These are phyloP conservation scores for Chromobotia macracanthus DNA, from an alignment of 2,797 vertebrate genomes.

Conservation along the genomic window DNA sequence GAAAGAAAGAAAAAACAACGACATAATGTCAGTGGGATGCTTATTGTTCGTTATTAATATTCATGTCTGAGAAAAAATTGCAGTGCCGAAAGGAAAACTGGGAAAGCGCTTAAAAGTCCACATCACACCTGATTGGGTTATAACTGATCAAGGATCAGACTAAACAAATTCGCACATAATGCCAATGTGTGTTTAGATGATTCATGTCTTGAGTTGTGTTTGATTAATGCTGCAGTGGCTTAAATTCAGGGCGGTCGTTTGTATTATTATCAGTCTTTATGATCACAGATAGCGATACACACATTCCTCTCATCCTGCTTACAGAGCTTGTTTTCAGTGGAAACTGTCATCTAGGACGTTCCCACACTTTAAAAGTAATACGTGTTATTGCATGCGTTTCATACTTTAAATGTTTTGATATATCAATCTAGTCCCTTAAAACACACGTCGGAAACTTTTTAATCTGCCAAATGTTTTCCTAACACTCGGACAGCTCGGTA, in stretches of 20 bases:
- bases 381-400: background rate
- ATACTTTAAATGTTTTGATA: background rate
- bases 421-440: background rate
- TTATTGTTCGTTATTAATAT: slow-evolving; percentile 64
- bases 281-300: background rate
- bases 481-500: background rate
- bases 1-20: slow-evolving; percentile 52
- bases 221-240: background rate
- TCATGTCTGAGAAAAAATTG: background rate
- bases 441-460: background rate
- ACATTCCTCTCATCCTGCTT: background rate
- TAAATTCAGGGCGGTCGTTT: background rate
- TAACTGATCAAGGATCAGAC: background rate
- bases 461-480: background rate
- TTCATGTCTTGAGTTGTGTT: slow-evolving; percentile 1
- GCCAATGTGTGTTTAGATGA: background rate
- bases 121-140: slow-evolving; percentile 33
- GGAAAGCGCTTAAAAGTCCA: slow-evolving; percentile 36
- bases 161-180: background rate
- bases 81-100: background rate
- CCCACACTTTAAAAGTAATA: background rate
- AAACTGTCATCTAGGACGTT: background rate
- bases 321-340: background rate
- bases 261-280: background rate
- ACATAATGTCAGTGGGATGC: slow-evolving; percentile 72